Evolutionary conservation across 1,140 invertebrate species (phyloP), one percentile per base, ranked within the genome.

Genomic region (Zaprionus tsacasi): DNA sequence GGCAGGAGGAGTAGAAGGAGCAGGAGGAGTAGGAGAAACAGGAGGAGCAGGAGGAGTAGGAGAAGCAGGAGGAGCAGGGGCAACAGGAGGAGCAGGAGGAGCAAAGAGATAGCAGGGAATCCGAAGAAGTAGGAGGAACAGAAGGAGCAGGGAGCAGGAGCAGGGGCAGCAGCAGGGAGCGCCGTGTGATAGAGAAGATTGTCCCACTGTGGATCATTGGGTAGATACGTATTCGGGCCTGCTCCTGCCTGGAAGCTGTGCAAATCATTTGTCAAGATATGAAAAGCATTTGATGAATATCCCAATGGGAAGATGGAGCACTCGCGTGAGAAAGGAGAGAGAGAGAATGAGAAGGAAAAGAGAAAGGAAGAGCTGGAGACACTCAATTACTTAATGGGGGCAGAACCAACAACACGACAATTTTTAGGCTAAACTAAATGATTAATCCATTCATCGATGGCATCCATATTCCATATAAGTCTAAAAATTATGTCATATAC

Each of bases 261-360:
- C 40, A 70, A 63, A 65, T 70, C 69, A 71, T 65, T 71, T 65
- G 69, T 71, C 61, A 66, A 57, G 59, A 52, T 55, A 54, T 61
- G 21, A 54, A 54, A 69, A 52, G 38, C 52, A 21, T 45, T 52
- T 67, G 59, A 63, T 63, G 59, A 52, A 63, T 61, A 15, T 35
- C 38, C 35, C 15, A 21, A 21, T 3, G 21, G 57, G 17, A 59
- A 17, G 33, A 35, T 36, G 33, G 21, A 57, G 33, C 45, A 50
- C 15, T 50, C 36, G 6, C 13, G 13, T 8, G 52, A 15, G 52
- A 55, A 11, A 33, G 21, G 30, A 2, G 12, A 30, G 52, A 25
- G n/a, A 15, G 52, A 55, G 52, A n/a, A 6, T 4, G 21, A 52
- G 25, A 27, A 21, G 3, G 52, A 55, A 8, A 13, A 12, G 4